Evolutionary conservation across 1,140 invertebrate genomes (phyloP).

Genomic region (Drosophila sproati): DNA sequence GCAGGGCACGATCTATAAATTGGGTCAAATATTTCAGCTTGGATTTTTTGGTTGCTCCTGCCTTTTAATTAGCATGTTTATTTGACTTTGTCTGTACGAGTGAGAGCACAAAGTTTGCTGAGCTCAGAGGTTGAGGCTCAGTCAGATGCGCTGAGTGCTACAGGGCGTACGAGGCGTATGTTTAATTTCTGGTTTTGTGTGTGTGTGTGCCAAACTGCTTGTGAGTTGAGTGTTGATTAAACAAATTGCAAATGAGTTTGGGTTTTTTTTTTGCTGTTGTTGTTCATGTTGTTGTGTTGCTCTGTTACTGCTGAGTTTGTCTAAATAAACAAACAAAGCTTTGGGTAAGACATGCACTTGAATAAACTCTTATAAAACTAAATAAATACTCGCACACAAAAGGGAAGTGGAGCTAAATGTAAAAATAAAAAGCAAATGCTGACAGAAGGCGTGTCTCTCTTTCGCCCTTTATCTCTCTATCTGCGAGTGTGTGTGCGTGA

Average conservation of each 20-base stretch:
- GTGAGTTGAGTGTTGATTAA: constrained; percentile 77
- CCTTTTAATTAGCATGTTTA: constrained; percentile 82
- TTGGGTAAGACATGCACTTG: constrained; percentile 79
- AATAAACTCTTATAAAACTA: constrained; percentile 82
- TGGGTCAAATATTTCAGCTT: constrained; percentile 65
- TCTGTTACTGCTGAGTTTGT: constrained; percentile 46
- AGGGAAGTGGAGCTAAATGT: constrained; percentile 63
- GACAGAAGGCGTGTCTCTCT: constrained; percentile 23
- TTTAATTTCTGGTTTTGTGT: constrained; percentile 49
- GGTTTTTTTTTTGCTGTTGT: constrained; percentile 46
- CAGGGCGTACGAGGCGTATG: constrained; percentile 59
- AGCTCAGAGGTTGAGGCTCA: constrained; percentile 13
- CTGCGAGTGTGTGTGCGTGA: constrained; percentile 46
- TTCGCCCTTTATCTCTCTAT: constrained; percentile 1
- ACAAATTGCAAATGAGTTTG: constrained; percentile 82
- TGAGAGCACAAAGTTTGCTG: constrained; percentile 49
- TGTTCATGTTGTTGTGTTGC: constrained; percentile 31
- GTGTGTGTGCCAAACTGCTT: constrained; percentile 51
- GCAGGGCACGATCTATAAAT: constrained; percentile 51
- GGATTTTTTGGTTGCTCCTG: constrained; percentile 32
- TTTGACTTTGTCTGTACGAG: constrained; percentile 69
- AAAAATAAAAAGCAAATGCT: constrained; percentile 66
- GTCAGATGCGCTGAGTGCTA: constrained; percentile 14
- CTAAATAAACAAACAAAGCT: constrained; percentile 73
- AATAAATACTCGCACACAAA: constrained; percentile 60